Evolutionary conservation across 2,113 vertebrate species (phyloP), one percentile per base, ranked within the genome.

Genomic region (Sinosuthora webbiana): DNA sequence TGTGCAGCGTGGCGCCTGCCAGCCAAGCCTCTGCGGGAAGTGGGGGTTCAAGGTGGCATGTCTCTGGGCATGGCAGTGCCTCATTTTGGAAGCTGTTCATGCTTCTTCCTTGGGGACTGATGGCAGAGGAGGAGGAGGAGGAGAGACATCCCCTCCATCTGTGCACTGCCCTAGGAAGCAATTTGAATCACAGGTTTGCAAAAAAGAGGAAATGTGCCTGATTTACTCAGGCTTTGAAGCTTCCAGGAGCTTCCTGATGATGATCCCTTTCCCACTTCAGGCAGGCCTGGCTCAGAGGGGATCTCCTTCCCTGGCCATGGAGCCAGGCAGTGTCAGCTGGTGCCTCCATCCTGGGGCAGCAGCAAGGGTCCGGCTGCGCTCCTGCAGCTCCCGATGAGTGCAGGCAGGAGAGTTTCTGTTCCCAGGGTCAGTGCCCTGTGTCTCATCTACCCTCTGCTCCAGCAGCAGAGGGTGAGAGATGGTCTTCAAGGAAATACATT

Each of bases 101-200:
- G 73, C 45, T 82, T 52, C 80, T 77, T 94, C 88, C 76, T 81
- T 6, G 3, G 80, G 86, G 83, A 94, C 33, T 19, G 12, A 59
- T 39, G 85, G 65, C 6, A 52, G 69, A 80, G 68, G 89, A 81
- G 75, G 82, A 94, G 65, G 45, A 87, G 91, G 91, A 87, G 75
- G 76, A 85, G 71, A 95, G 93, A 96, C 80, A 62, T 92, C 86
- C 76, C 89, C 73, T 94, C 94, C 91, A 90, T 93, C 93, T 96
- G 96, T 89, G 90, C 3, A 0, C 83, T 92, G 93, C 86, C 89
- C 91, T 86, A 24, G 68, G 93, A 93, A 89, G 80, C 44, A 83
- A 80, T 83, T 92, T 77, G 80, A 95, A 92, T 83, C 71, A 57
- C 69, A 83, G 13, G 52, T 92, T 94, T 1, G 6, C 1, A 17